Evolutionary conservation across 2,888 invertebrate genomes (phyloP).

Genomic region (Lasioglossum marginatum): DNA sequence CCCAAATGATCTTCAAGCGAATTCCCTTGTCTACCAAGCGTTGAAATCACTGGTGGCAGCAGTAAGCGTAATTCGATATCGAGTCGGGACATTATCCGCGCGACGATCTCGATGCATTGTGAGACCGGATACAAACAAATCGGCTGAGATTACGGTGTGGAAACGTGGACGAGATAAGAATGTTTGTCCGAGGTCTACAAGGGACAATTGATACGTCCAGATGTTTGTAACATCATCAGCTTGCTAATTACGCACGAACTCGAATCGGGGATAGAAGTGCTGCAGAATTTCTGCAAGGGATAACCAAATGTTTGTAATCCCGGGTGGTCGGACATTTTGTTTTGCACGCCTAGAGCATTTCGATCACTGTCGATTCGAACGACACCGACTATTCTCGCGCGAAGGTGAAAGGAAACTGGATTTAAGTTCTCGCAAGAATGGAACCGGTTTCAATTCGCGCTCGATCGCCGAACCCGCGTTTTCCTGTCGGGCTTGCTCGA

Average conservation of each 20-base stretch:
- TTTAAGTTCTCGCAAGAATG: constrained; percentile 62
- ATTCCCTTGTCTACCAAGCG: not conserved
- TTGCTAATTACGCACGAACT: not conserved
- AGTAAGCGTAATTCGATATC: constrained; percentile 36
- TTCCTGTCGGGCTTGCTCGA: constrained; percentile 18
- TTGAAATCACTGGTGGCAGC: constrained; percentile 7
- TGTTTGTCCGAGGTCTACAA: not conserved
- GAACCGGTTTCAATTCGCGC: constrained; percentile 64
- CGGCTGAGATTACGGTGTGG: constrained; percentile 19
- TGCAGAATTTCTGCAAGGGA: not conserved
- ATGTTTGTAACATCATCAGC: not conserved
- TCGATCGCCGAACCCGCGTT: constrained; percentile 46
- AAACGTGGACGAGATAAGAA: constrained; percentile 1
- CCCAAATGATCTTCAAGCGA: not conserved
- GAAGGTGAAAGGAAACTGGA: constrained; percentile 71
- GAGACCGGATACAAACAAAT: constrained; percentile 30
- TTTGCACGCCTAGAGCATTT: not conserved
- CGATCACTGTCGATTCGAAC: constrained; percentile 18
- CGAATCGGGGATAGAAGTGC: not conserved
- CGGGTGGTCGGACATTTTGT: not conserved
- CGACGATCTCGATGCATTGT: constrained; percentile 36
- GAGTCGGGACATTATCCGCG: constrained; percentile 17
- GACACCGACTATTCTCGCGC: constrained; percentile 51
- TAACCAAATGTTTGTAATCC: not conserved
- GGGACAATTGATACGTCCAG: not conserved